Base-by-base conservation (phyloP, 2,888 invertebrate species). In the Apantesis nais region DNA sequence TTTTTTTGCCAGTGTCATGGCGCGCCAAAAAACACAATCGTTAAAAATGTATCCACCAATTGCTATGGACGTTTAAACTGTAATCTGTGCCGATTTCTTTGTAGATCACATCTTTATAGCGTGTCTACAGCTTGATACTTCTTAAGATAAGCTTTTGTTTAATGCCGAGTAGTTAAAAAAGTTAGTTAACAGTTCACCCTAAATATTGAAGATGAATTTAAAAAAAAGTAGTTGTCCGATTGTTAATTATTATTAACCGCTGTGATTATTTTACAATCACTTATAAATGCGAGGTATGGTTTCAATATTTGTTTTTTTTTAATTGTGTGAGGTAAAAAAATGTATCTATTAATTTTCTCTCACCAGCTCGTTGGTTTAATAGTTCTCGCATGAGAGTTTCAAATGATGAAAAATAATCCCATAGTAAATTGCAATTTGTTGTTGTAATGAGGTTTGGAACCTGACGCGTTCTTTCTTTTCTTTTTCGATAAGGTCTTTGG, bases 41-140 rank as follows among this genome's bases (percentile, higher is more conserved):
- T 90, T 89, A 90, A 85, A 83, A 87, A 86, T 77, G 84, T 83
- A 84, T 83, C 83, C 82, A 77, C 86, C 85, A 89, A 88, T 89
- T 85, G 86, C 86, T 75, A 85, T 86, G 83, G 85, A 81, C 87
- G 85, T 85, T 84, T 85, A 82, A 81, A 74, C 79, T 83, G 85
- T 86, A 87, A 90, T 89, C 89, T 87, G 85, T 85, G 92, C 92
- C 86, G 92, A 91, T 90, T 86, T 88, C 90, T 91, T 91, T 92
- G 89, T 89, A 92, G 93, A 94, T 93, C 66, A 73, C 70, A 93
- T 93, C 93, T 93, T 92, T 90, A 92, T 90, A 84, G 86, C 83
- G 86, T 88, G 84, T 88, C 88, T 88, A 85, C 84, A 82, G 77
- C 75, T 78, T 78, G 82, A 82, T 82, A 75, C 78, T 66, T 76